Evolutionary conservation across 2,797 vertebrate species (phyloP).

Genomic region (Phalanger gymnotis): DNA sequence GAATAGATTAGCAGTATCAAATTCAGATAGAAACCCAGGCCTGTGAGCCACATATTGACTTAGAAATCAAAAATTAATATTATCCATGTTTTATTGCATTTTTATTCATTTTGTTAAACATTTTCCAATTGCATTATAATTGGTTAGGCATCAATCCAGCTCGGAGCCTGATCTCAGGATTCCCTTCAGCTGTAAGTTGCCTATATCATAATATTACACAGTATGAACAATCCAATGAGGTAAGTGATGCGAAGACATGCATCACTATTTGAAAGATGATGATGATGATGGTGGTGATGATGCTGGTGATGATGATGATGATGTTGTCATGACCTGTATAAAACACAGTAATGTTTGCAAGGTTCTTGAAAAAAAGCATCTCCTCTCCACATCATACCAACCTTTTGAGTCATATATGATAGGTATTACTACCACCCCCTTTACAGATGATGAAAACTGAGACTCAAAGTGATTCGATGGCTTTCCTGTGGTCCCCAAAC

Average conservation of each 20-base stretch:
- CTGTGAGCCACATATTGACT: background rate
- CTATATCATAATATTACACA: background rate
- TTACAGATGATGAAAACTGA: background rate
- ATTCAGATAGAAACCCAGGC: background rate
- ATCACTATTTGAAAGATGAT: background rate
- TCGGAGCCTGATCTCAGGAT: background rate
- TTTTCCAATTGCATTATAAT: background rate
- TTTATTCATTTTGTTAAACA: background rate
- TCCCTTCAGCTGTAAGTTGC: background rate
- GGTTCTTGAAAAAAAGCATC: background rate
- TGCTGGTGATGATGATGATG: background rate
- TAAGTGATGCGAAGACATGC: background rate
- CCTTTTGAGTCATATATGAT: background rate
- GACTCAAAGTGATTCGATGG: background rate
- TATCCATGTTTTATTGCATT: background rate
- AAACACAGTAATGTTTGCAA: background rate
- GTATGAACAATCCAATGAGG: background rate
- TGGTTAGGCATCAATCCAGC: background rate
- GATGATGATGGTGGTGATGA: no score
- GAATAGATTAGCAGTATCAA: background rate
- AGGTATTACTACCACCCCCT: background rate
- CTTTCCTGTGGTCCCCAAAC: background rate
- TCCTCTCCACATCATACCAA: background rate
- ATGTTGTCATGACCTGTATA: background rate
- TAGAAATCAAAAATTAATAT: background rate